Base-by-base conservation (phyloP, 1,140 invertebrate species). In the Bombus huntii region DNA sequence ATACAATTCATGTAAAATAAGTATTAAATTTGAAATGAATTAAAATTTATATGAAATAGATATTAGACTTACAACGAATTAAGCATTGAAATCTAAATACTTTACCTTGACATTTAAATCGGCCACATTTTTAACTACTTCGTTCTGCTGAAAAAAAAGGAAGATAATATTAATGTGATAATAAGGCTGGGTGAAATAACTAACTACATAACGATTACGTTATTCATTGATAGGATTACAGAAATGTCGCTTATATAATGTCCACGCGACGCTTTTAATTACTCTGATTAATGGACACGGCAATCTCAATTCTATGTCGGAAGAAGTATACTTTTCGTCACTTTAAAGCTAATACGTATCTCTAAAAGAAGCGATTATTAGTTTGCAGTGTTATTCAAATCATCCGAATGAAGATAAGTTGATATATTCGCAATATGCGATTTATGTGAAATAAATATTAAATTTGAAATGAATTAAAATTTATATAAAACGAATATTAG, bases 71-170 rank as follows among this genome's bases (percentile, higher is more conserved):
- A 0, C 1, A 71, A 71, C 12, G 8, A 44, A 57, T 34, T 57
- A 57, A 28, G 8, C 12, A 18, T 18, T 28, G 10, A 76, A n/a
- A n/a, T 9, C 4, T 28, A 34, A 44, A 31, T 53, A 65, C 31
- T 13, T 82, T 82, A 74, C 71, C 53, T 82, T 82, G 0, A 39
- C 8, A 65, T 47, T 62, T 25, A 62, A 25, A 47, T 44, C 39
- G 8, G 3, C 80, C 10, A 37, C 39, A 28, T 37, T 28, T 42
- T 74, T 82, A 18, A 44, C 13, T 18, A 34, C 22, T 4, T 74
- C 71, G 2, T 82, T 31, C 66, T 53, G 78, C 22, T 5, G 13
- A n/a, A 39, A 53, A 22, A 28, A 34, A 37, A 34, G 8, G 8
- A 39, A n/a, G n/a, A 37, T 2, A 68, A 68, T 53, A 53, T 53